These are phyloP conservation scores for Channallabes apus DNA, from an alignment of 2,797 vertebrate species.

Conservation along the genomic window DNA sequence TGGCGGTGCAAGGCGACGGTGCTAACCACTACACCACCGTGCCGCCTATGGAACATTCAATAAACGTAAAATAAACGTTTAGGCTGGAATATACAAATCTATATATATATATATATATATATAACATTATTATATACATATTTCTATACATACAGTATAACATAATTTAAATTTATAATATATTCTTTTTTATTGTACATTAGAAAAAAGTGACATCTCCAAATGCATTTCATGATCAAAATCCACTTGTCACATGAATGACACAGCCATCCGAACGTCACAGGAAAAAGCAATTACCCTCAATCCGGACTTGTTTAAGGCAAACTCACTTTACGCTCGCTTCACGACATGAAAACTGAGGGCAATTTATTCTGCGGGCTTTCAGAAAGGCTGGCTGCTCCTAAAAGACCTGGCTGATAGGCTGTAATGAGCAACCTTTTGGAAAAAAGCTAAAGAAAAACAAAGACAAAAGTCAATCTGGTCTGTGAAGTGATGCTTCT, in stretches of 20 bases:
- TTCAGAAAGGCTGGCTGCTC: conserved; percentile 47
- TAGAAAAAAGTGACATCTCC: conserved; percentile 3
- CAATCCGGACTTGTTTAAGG: conserved; percentile 16
- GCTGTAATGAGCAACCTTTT: conserved; percentile 52
- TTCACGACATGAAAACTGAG: conserved; percentile 2
- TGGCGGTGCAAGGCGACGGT: too few relatives aligned
- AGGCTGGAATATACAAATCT: too few relatives aligned
- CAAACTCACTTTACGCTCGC: neutral
- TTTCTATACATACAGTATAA: too few relatives aligned
- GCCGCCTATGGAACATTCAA: too few relatives aligned
- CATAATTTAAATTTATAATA: too few relatives aligned
- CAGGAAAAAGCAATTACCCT: neutral
- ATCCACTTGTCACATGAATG: conserved; percentile 6
- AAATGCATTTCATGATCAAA: conserved; percentile 14
- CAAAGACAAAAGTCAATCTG: conserved; percentile 31
- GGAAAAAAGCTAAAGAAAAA: too few relatives aligned
- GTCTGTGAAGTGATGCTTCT: conserved; percentile 33
- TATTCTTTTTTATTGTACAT: neutral
- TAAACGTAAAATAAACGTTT: too few relatives aligned
- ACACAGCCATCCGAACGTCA: neutral
- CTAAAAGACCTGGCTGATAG: conserved; percentile 43
- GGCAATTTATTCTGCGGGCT: conserved; percentile 55
- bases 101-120: too few relatives aligned
- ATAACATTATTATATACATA: too few relatives aligned
- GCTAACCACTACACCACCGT: too few relatives aligned